Percentiles rank a stretch among this genome's conserved stretches.
Conservation (phyloP, 2,888 invertebrate species). For the Meghimatium bilineatum region DNA sequence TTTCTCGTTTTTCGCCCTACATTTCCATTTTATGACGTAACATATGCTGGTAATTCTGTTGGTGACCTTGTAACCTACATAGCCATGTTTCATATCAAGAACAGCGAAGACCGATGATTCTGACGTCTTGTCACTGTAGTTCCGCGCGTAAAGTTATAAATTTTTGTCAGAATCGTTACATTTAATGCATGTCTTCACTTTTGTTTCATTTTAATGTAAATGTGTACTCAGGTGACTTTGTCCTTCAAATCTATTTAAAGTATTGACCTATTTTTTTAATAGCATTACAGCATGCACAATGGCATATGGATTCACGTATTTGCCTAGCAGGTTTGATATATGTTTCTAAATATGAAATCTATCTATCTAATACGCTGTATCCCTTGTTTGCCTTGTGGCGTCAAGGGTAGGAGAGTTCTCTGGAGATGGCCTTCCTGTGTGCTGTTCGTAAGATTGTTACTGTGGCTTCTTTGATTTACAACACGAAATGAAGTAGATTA, state of each 20-base stretch:
- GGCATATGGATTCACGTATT: conserved; percentile 23
- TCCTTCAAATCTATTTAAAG: conserved; percentile 33
- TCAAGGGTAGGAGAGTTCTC: too few relatives aligned
- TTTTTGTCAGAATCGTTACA: background rate
- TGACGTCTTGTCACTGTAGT: too few relatives aligned
- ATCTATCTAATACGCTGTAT: too few relatives aligned
- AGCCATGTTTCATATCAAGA: background rate
- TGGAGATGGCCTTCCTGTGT: too few relatives aligned
- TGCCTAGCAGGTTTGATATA: too few relatives aligned
- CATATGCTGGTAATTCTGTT: conserved; percentile 15
- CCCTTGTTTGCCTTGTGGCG: too few relatives aligned
- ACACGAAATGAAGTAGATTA: too few relatives aligned
- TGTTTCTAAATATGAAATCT: too few relatives aligned
- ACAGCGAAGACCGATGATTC: background rate
- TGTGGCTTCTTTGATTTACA: too few relatives aligned
- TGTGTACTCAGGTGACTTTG: background rate
- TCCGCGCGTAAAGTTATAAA: background rate
- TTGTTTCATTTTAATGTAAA: background rate
- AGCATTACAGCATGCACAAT: background rate
- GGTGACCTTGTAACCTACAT: conserved; percentile 41
- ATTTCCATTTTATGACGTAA: conserved; percentile 34
- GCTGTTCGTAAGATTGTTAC: too few relatives aligned
- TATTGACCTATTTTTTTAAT: too few relatives aligned
- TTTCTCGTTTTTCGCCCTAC: conserved; percentile 45
- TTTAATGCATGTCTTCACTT: background rate